phyloP scores from a whole-genome alignment of 2,888 invertebrate genomes.

The Seira ritae region DNA sequence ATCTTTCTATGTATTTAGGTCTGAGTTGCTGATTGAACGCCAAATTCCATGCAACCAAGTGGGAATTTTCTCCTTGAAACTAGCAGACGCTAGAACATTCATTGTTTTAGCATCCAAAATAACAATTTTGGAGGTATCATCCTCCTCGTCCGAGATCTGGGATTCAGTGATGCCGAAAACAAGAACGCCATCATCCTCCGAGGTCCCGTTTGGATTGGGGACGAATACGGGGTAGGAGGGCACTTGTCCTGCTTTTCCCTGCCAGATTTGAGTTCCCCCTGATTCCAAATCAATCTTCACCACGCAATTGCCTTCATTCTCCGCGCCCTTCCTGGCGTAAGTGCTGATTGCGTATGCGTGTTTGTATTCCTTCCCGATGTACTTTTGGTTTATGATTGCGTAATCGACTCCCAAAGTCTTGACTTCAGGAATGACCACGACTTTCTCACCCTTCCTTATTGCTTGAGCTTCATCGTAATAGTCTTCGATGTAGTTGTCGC shows the following conservation, averaged over 20 bases:
- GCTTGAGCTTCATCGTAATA: slow-evolving; percentile 50
- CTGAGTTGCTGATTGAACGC: too few species aligned
- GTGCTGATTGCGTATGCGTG: slow-evolving; percentile 40
- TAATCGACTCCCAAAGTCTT: slow-evolving; percentile 40
- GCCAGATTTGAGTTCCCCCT: slow-evolving; percentile 39
- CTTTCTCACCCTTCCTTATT: slow-evolving; percentile 39
- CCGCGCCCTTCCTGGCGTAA: too few species aligned
- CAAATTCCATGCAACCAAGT: slow-evolving; percentile 43
- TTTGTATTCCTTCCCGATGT: slow-evolving; percentile 47
- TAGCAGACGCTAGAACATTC: slow-evolving; percentile 39
- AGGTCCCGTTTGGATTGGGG: slow-evolving; percentile 30
- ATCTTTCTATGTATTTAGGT: too few species aligned
- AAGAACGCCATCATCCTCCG: slow-evolving; percentile 54
- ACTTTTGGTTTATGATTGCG: slow-evolving; percentile 38
- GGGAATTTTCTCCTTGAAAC: slow-evolving; percentile 46
- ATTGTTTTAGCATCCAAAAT: slow-evolving; percentile 49
- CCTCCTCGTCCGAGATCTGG: slow-evolving; percentile 27
- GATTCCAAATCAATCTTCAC: slow-evolving; percentile 49
- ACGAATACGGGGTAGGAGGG: slow-evolving; percentile 43
- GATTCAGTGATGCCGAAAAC: slow-evolving; percentile 38
- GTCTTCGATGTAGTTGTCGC: slow-evolving; percentile 50
- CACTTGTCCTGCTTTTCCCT: slow-evolving; percentile 35
- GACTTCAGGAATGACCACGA: slow-evolving; percentile 37
- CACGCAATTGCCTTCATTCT: slow-evolving; percentile 59
- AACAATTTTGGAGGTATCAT: too few species aligned